phyloP scores from a whole-genome alignment of 2,797 vertebrate genomes.

The Mormyrops attenuatus region DNA sequence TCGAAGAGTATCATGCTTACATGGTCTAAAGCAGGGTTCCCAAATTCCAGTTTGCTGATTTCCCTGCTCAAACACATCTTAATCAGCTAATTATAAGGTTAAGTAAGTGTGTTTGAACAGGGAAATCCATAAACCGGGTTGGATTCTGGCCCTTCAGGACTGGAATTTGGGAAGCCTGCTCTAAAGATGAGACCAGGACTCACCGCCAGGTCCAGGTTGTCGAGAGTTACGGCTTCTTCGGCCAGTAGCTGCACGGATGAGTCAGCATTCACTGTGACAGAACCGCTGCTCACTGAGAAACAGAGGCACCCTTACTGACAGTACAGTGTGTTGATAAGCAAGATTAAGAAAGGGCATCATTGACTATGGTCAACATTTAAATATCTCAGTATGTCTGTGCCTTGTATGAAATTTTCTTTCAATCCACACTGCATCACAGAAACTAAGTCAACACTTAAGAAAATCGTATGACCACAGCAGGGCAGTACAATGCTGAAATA shows the following conservation, averaged over 20 bases:
- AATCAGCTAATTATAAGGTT: background rate
- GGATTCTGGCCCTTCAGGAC: background rate
- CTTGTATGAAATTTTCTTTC: background rate
- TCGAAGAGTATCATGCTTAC: too few relatives aligned
- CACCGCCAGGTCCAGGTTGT: slow-evolving; percentile 81
- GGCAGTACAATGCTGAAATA: background rate
- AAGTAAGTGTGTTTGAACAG: background rate
- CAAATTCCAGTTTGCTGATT: background rate
- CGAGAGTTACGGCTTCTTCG: slow-evolving; percentile 80
- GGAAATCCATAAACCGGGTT: background rate
- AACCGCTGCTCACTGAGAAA: slow-evolving; percentile 88
- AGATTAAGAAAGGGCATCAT: background rate
- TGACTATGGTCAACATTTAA: background rate
- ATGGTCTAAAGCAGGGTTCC: background rate
- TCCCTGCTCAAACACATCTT: background rate
- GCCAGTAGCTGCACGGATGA: slow-evolving; percentile 89
- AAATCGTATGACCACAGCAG: background rate
- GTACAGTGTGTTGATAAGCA: background rate
- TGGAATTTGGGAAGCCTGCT: background rate
- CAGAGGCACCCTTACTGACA: background rate
- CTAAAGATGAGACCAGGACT: slow-evolving; percentile 49
- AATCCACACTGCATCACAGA: too few relatives aligned
- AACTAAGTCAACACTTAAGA: background rate
- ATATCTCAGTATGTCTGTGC: background rate
- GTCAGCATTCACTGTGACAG: slow-evolving; percentile 83